Base-by-base conservation (phyloP, 2,888 invertebrate genomes). In the Coenonympha arcania region DNA sequence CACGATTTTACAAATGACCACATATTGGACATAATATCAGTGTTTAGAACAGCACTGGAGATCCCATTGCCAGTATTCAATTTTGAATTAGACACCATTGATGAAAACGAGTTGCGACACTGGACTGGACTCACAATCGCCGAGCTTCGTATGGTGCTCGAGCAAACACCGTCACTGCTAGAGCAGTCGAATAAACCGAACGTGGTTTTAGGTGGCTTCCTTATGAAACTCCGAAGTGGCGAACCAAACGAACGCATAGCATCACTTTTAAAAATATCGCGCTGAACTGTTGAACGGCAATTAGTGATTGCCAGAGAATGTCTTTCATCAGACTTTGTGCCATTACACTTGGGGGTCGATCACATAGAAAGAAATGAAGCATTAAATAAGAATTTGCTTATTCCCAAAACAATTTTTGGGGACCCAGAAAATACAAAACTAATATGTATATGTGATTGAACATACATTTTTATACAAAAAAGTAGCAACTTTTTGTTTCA, bases 151-250 rank as follows among this genome's bases (percentile, higher is more conserved):
- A 16, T 5, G n/a, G 18, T 41, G n/a, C 9, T 30, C 5, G 26
- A 26, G n/a, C 18, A 41, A 41, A 26, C 18, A 3, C 41, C 30
- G 26, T 26, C 28, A 9, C 16, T 41, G 13, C 6, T 28, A 18
- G 28, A 41, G 15, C 24, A 13, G 9, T 8, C 13, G 26, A 41
- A 28, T 26, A 26, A 30, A 16, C 41, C 41, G 6, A 16, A 18
- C n/a, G n/a, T 15, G 18, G 18, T 28, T 18, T 18, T 41, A 18
- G 19, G 18, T n/a, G 30, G 15, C 18, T 41, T n/a, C 26, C 13
- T 41, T 6, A 28, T 18, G n/a, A 41, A 41, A 28, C 26, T 41
- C 9, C 26, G 30, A 28, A 41, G 16, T n/a, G 41, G 30, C n/a
- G 24, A 30, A 18, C 16, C 28, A 15, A 28, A 41, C 26, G 28